phyloP scores from a whole-genome alignment of 2,888 invertebrate species.

The Dryobotodes eremita region DNA sequence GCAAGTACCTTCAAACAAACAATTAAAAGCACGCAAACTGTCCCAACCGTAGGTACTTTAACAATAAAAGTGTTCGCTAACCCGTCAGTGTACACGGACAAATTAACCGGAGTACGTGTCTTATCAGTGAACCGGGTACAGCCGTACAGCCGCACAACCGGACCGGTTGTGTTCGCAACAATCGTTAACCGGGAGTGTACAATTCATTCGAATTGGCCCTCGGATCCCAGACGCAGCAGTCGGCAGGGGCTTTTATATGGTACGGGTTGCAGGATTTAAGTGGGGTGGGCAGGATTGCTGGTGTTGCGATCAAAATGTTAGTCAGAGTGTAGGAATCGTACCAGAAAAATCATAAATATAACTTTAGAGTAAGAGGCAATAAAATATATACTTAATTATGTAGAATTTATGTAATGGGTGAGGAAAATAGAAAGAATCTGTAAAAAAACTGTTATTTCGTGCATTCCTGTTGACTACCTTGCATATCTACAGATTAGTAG shows the following conservation, averaged over 20 bases:
- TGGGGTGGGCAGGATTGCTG: not conserved
- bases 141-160: conserved; percentile 66
- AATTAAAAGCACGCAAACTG: conserved; percentile 55
- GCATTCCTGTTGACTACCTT: not conserved
- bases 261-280: conserved; percentile 20
- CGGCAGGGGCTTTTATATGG: conserved; percentile 52
- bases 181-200: conserved; percentile 77
- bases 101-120: conserved; percentile 76
- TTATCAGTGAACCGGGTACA: conserved; percentile 76
- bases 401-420: not conserved
- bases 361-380: not conserved
- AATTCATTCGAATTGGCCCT: conserved; percentile 81
- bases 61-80: conserved; percentile 60
- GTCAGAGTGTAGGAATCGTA: not conserved
- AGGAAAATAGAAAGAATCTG: not conserved
- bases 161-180: conserved; percentile 74
- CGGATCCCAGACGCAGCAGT: conserved; percentile 79
- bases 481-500: too few species aligned
- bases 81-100: conserved; percentile 66
- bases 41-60: conserved; percentile 45
- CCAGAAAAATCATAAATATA: not conserved
- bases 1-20: conserved; percentile 29
- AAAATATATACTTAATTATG: not conserved
- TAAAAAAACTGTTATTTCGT: not conserved
- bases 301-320: not conserved